Conservation (phyloP, 2,113 vertebrate species). For the Tangachromis dhanisi region DNA sequence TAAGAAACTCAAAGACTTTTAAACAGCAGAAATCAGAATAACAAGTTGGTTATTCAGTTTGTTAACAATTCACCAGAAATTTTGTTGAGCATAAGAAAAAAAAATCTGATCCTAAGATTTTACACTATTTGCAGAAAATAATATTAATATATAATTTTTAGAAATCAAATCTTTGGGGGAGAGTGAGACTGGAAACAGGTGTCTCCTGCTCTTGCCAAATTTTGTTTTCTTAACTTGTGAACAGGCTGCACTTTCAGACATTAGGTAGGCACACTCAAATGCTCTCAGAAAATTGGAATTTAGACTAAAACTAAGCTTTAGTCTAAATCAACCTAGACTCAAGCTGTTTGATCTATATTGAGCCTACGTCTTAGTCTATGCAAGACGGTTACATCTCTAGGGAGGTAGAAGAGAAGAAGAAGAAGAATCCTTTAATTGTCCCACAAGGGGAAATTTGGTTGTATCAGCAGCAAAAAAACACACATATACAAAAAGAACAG, state of each 20-base stretch:
- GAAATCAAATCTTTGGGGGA: neutral
- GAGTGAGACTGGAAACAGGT: neutral
- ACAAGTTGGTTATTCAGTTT: neutral
- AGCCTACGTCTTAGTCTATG: neutral
- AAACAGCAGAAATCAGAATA: neutral
- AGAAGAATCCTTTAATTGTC: neutral
- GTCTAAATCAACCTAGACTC: neutral
- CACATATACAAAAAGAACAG: neutral
- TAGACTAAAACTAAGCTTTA: neutral
- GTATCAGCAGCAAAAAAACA: neutral
- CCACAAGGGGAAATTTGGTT: neutral
- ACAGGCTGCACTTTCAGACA: neutral
- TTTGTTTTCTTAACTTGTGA: neutral
- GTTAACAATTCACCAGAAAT: neutral
- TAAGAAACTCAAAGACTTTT: neutral
- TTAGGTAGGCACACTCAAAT: neutral
- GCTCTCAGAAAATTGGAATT: neutral
- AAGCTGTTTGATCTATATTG: neutral
- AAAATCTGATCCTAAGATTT: neutral
- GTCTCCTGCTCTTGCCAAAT: neutral
- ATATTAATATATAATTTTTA: neutral
- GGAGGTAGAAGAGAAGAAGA: neutral
- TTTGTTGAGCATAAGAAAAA: neutral
- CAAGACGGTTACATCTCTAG: neutral
- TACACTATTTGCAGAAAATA: neutral